These are phyloP conservation scores for Itoplectis maculator DNA, from an alignment of 2,888 invertebrate genomes.

Conservation along the genomic window DNA sequence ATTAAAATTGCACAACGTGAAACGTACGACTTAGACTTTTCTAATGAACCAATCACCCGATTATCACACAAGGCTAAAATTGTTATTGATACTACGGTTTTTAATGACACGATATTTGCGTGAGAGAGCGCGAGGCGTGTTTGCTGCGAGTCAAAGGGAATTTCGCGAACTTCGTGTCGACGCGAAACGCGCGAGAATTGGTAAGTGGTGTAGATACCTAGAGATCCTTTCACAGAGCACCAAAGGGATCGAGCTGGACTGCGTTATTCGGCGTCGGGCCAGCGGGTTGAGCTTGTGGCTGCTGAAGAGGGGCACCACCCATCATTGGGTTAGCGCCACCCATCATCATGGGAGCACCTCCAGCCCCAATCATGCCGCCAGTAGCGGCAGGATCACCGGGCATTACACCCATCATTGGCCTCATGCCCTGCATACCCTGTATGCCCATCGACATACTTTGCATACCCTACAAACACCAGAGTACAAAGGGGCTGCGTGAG, in stretches of 20 bases:
- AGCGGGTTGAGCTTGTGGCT: constrained; percentile 77
- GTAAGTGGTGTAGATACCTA: constrained; percentile 73
- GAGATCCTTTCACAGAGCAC: constrained; percentile 83
- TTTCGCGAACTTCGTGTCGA: not conserved
- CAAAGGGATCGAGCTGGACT: constrained; percentile 86
- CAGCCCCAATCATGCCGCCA: constrained; percentile 78
- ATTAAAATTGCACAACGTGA: not conserved
- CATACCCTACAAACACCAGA: constrained; percentile 78
- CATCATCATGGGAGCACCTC: constrained; percentile 79
- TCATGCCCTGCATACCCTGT: constrained; percentile 80
- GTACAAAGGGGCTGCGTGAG: constrained; percentile 58
- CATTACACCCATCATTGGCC: constrained; percentile 81
- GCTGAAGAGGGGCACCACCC: constrained; percentile 76
- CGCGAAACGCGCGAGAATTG: not conserved
- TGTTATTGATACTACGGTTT: constrained; percentile 35
- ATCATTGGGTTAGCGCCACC: constrained; percentile 77
- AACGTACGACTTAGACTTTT: not conserved
- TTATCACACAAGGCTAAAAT: constrained; percentile 27
- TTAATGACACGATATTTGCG: constrained; percentile 28
- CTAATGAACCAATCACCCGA: constrained; percentile 44
- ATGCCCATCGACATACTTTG: constrained; percentile 81
- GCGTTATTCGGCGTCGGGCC: constrained; percentile 83
- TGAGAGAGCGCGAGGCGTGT: constrained; percentile 10
- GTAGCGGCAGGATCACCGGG: constrained; percentile 75
- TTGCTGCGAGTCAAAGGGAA: not conserved